Percentiles rank a stretch among this genome's conserved stretches.
Evolutionary conservation across 2,113 vertebrate genomes (phyloP).

Genomic region (Scomber scombrus): DNA sequence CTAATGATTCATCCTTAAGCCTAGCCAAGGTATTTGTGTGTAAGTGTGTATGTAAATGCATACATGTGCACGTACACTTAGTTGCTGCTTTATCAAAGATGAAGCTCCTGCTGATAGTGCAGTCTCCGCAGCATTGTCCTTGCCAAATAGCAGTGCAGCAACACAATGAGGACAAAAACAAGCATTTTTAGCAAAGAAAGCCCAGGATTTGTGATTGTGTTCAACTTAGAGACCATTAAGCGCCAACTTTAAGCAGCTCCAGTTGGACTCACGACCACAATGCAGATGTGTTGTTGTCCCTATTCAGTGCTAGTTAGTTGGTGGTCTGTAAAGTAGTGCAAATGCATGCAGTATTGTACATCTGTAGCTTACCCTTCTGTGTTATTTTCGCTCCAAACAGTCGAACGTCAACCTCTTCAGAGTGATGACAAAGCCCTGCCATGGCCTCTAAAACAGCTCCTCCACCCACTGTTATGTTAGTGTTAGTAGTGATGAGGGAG

Average conservation of each 20-base stretch:
- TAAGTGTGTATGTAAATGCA: conserved; percentile 29
- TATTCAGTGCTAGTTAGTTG: not conserved
- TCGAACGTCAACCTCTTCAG: conserved; percentile 35
- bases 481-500: conserved; percentile 76
- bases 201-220: conserved; percentile 33
- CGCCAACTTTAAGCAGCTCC: conserved; percentile 24
- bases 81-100: conserved; percentile 66
- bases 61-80: conserved; percentile 22
- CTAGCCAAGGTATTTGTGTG: conserved; percentile 36
- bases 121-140: conserved; percentile 54
- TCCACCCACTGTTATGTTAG: conserved; percentile 68
- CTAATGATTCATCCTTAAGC: conserved; percentile 64
- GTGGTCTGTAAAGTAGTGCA: conserved; percentile 4
- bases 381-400: conserved; percentile 32
- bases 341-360: conserved; percentile 8
- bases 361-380: conserved; percentile 19
- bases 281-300: conserved; percentile 16
- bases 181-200: conserved; percentile 43
- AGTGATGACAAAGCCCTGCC: conserved; percentile 56
- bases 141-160: conserved; percentile 39
- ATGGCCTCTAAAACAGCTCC: conserved; percentile 56
- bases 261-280: conserved; percentile 10
- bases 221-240: conserved; percentile 34
- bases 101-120: conserved; percentile 49
- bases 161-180: conserved; percentile 51